Percentiles rank a stretch among this genome's conserved stretches.
Evolutionary conservation across 1,140 invertebrate genomes (phyloP).

Genomic region (Drosophila prosaltans): DNA sequence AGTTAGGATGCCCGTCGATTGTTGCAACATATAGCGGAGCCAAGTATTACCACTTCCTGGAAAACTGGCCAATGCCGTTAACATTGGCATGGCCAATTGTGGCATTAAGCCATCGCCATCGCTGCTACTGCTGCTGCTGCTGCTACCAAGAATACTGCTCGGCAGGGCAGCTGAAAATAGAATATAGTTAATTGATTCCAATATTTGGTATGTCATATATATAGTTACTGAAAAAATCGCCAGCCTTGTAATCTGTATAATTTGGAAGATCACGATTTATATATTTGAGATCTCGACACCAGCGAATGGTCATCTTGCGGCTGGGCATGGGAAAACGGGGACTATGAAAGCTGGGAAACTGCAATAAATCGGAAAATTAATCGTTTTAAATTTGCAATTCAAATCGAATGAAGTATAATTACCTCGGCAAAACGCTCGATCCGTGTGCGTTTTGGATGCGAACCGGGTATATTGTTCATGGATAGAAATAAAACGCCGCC

Average conservation of each 20-base stretch:
- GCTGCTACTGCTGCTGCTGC: constrained; percentile 7
- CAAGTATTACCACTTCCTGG: constrained; percentile 93
- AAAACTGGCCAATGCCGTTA: constrained; percentile 88
- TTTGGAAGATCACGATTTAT: constrained; percentile 74
- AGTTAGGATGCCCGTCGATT: constrained; percentile 89
- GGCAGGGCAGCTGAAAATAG: constrained; percentile 49
- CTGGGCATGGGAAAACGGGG: constrained; percentile 67
- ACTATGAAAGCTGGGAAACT: constrained; percentile 79
- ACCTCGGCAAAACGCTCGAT: constrained; percentile 76
- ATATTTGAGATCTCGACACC: constrained; percentile 79
- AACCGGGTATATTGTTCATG: constrained; percentile 84
- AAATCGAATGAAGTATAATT: constrained; percentile 13
- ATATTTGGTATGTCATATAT: too few relatives aligned
- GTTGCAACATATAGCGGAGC: constrained; percentile 90
- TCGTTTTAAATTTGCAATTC: too few relatives aligned
- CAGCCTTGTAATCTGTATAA: constrained; percentile 68
- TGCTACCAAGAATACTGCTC: constrained; percentile 38
- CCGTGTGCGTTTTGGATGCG: constrained; percentile 73
- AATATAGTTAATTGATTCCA: too few relatives aligned
- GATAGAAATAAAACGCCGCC: constrained; percentile 85
- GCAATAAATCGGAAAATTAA: not conserved
- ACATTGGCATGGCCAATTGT: constrained; percentile 49
- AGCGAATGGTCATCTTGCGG: constrained; percentile 76
- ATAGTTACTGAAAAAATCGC: constrained; percentile 64
- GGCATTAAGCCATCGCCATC: constrained; percentile 36